Conservation (phyloP, 2,888 invertebrate species). For the Drosophila atroscutellata region DNA sequence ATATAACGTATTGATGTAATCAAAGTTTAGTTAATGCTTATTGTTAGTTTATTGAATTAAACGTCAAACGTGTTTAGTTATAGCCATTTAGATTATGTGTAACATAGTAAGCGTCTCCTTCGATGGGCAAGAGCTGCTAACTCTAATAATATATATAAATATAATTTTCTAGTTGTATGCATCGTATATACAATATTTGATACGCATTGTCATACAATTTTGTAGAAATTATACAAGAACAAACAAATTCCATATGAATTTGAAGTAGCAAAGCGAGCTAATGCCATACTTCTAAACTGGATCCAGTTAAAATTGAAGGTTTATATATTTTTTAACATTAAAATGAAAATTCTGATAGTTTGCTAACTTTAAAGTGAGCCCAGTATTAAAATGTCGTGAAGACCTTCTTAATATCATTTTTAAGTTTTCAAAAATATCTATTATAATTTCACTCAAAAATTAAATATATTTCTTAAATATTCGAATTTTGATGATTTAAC, state of each 20-base stretch:
- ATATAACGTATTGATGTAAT: slow-evolving; percentile 22
- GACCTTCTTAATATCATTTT: background rate
- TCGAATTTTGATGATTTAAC: background rate
- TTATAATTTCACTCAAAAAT: background rate
- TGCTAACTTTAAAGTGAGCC: background rate
- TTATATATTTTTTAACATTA: background rate
- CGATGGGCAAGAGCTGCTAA: slow-evolving; percentile 36
- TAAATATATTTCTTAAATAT: no score
- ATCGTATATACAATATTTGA: slow-evolving; percentile 49
- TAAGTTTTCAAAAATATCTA: background rate
- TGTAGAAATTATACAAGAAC: slow-evolving; percentile 63
- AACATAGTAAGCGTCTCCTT: slow-evolving; percentile 68
- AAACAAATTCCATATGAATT: slow-evolving; percentile 7
- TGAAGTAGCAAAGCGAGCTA: background rate
- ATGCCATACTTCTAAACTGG: slow-evolving; percentile 1
- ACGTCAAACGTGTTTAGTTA: slow-evolving; percentile 74
- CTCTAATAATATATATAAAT: slow-evolving; percentile 9
- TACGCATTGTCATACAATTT: slow-evolving; percentile 68
- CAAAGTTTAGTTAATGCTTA: slow-evolving; percentile 49
- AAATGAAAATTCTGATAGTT: background rate
- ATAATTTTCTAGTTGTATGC: slow-evolving; percentile 16
- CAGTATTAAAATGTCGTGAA: background rate
- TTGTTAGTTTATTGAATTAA: slow-evolving; percentile 59
- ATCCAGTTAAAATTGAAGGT: background rate
- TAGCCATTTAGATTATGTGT: slow-evolving; percentile 76